Base-by-base conservation (phyloP, 2,797 vertebrate species). In the Aythya fuligula region DNA sequence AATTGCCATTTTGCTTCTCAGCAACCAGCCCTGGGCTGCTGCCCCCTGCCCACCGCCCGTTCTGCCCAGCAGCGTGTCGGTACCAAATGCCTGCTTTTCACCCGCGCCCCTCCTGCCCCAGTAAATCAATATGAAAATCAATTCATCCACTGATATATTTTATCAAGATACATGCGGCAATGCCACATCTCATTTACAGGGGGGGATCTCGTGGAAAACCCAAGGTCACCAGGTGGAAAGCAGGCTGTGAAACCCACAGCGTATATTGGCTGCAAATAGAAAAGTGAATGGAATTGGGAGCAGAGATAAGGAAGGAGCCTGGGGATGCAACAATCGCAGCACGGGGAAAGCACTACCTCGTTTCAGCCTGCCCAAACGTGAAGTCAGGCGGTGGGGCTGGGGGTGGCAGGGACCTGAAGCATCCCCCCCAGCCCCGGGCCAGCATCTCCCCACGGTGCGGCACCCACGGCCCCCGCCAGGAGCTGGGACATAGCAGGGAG, bases 81-180 rank as follows among this genome's bases (percentile, higher is more conserved):
- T 82, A 89, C 88, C 67, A 94, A 89, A 87, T 32, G 13, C 72
- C 54, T 24, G 85, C 56, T 62, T 92, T 58, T 90, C 94, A 84
- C 73, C 30, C 6, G 19, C 13, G 27, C 49, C 45, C 77, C 92
- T 87, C 77, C 70, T 6, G 15, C 86, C 93, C 7, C 4, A 64
- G 95, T 66, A 89, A 96, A 96, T 94, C 51, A 38, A 96, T 95
- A 96, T 45, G 90, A 93, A 97, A 97, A 98, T 95, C 89, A 89
- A 96, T 97, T 96, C 94, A 92, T 94, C 85, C 93, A 88, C 96
- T 57, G 60, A 96, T 97, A 93, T 93, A 43, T 90, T 97, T 97
- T 93, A 97, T 97, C 96, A 94, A 90, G 97, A 96, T 64, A 30
- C 85, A 95, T 94, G 94, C 56, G 45, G 94, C 25, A 6, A 85